phyloP scores from a whole-genome alignment of 2,113 vertebrate species.

The Oncorhynchus kisutch region DNA sequence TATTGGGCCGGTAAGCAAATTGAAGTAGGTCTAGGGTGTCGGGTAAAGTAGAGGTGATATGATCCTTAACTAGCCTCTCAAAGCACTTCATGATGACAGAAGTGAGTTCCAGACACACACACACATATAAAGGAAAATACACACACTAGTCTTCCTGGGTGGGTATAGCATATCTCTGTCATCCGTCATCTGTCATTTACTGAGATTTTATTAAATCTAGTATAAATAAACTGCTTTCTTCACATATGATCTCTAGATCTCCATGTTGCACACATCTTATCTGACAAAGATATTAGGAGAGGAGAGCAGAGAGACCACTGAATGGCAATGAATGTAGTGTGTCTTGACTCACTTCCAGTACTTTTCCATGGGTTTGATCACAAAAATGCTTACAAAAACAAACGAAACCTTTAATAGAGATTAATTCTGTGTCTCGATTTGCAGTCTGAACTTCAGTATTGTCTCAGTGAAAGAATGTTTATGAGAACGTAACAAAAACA shows the following conservation, averaged over 20 bases:
- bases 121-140: too few species aligned
- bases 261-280: slow-evolving; percentile 37
- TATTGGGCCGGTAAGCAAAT: too few species aligned
- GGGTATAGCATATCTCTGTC: slow-evolving; percentile 59
- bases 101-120: background rate
- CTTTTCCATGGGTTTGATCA: slow-evolving; percentile 17
- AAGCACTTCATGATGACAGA: too few species aligned
- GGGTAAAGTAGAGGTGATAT: too few species aligned
- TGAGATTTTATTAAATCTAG: slow-evolving; percentile 44
- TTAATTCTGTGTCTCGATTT: background rate
- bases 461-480: slow-evolving; percentile 27
- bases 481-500: slow-evolving; percentile 24
- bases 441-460: background rate
- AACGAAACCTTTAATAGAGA: background rate
- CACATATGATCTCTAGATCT: slow-evolving; percentile 42
- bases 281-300: slow-evolving; percentile 40
- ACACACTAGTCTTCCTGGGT: slow-evolving; percentile 58
- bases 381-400: too few species aligned
- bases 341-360: slow-evolving; percentile 39
- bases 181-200: slow-evolving; percentile 36
- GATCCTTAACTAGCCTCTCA: too few species aligned
- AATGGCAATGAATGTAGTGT: slow-evolving; percentile 40
- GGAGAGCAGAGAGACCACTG: slow-evolving; percentile 14
- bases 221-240: slow-evolving; percentile 61
- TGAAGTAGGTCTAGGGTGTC: too few species aligned